A percentile compares a stretch with the other conserved stretches of the same genome.
Conservation (phyloP, 2,113 vertebrate species). For the Amazona vittata region DNA sequence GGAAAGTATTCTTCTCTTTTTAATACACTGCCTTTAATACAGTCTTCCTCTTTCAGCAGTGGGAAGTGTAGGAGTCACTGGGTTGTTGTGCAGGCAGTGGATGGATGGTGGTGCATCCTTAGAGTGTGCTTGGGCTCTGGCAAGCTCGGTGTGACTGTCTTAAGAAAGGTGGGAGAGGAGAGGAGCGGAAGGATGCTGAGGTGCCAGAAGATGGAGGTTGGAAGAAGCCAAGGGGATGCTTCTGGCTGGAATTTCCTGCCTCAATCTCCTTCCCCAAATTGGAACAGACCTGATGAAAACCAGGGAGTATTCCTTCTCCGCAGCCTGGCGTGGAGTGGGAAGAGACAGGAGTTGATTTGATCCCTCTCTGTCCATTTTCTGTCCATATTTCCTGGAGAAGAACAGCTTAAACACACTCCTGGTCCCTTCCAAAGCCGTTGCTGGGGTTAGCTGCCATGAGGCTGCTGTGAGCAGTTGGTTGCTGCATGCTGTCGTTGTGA, state of each 20-base stretch:
- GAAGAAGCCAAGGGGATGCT: background rate
- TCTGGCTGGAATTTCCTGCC: background rate
- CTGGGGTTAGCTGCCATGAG: fast-evolving
- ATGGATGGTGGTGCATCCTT: background rate
- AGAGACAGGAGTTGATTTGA: background rate
- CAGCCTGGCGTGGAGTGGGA: fast-evolving
- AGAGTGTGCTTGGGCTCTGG: background rate
- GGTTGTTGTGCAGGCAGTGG: background rate
- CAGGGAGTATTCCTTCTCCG: background rate
- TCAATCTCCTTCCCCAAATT: background rate
- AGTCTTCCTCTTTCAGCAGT: background rate
- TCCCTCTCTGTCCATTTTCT: background rate
- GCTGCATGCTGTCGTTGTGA: background rate
- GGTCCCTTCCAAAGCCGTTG: background rate
- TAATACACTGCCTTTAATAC: slow-evolving; percentile 42
- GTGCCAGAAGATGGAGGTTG: background rate
- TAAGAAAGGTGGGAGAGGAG: background rate
- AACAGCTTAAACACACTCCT: background rate
- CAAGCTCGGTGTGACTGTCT: fast-evolving
- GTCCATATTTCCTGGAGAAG: background rate
- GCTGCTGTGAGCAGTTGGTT: background rate
- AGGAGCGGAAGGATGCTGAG: background rate
- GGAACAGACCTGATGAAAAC: background rate
- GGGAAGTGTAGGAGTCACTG: background rate
- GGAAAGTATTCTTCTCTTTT: slow-evolving; percentile 8